Conservation (phyloP, 53 echinoderm and acorn worm genomes). For the Paracentrotus lividus region DNA sequence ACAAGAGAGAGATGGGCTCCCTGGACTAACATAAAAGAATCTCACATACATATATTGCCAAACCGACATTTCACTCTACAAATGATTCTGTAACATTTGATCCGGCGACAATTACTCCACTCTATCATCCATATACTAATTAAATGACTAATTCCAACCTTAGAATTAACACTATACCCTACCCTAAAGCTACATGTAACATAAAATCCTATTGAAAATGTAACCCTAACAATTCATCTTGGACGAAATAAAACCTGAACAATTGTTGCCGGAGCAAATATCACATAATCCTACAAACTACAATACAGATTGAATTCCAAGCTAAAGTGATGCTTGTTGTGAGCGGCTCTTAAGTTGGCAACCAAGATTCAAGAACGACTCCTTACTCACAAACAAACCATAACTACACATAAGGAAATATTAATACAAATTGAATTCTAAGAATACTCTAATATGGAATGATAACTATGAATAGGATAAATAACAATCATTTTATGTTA, state of each 20-base stretch:
- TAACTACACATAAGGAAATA: not conserved
- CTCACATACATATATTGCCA: slow-evolving; percentile 19
- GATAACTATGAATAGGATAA: not conserved
- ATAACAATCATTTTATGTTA: not conserved
- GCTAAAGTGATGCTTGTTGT: not conserved
- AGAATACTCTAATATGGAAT: not conserved
- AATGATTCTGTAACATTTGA: too few species aligned
- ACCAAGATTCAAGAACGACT: not conserved
- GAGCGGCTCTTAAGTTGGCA: not conserved
- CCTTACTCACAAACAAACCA: slow-evolving; percentile 26
- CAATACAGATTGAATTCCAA: not conserved
- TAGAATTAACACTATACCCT: too few species aligned
- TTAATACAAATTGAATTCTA: not conserved
- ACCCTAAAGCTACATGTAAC: too few species aligned
- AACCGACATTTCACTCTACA: not conserved
- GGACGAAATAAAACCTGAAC: too few species aligned
- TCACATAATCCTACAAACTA: too few species aligned
- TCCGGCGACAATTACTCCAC: too few species aligned
- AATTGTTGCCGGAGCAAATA: too few species aligned
- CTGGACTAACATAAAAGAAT: not conserved
- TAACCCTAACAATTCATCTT: too few species aligned
- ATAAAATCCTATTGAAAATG: too few species aligned
- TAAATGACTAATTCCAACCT: too few species aligned
- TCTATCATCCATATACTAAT: too few species aligned
- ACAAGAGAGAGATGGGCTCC: too few species aligned